phyloP scores from a whole-genome alignment of 1,140 invertebrate species.

The Drosophila nebulosa region DNA sequence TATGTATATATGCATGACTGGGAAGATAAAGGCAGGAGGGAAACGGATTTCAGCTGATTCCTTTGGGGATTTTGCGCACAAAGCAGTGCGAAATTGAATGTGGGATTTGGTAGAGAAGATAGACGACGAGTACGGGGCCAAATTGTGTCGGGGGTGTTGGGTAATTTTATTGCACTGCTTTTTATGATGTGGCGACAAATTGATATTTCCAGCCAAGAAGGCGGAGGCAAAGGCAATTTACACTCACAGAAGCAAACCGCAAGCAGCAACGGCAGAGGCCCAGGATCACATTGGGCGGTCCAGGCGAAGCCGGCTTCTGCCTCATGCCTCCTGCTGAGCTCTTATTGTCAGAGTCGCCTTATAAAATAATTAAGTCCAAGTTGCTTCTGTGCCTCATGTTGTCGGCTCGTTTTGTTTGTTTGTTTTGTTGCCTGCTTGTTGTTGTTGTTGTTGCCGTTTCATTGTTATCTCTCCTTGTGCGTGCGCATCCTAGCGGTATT shows the following conservation, averaged over 20 bases:
- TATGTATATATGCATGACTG: constrained; percentile 29
- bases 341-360: constrained; percentile 48
- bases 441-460: constrained; percentile 46
- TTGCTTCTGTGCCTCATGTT: constrained; percentile 34
- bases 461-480: constrained; percentile 40
- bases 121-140: constrained; percentile 28
- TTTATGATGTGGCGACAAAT: constrained; percentile 80
- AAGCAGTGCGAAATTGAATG: constrained; percentile 80
- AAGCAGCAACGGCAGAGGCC: too few relatives aligned
- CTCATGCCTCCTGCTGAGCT: constrained; percentile 27
- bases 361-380: constrained; percentile 78
- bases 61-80: constrained; percentile 77
- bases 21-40: constrained; percentile 7
- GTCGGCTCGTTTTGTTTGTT: constrained; percentile 16
- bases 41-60: constrained; percentile 55
- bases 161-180: constrained; percentile 79
- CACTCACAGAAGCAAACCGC: constrained; percentile 31
- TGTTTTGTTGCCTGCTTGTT: constrained; percentile 63
- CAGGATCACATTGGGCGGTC: constrained; percentile 66
- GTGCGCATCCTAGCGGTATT: constrained; percentile 66
- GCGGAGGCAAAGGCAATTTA: constrained; percentile 56
- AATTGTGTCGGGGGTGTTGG: constrained; percentile 25
- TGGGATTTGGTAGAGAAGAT: constrained; percentile 72
- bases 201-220: constrained; percentile 60
- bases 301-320: constrained; percentile 36